phyloP scores from a whole-genome alignment of 1,140 invertebrate genomes.

The Apis florea region DNA sequence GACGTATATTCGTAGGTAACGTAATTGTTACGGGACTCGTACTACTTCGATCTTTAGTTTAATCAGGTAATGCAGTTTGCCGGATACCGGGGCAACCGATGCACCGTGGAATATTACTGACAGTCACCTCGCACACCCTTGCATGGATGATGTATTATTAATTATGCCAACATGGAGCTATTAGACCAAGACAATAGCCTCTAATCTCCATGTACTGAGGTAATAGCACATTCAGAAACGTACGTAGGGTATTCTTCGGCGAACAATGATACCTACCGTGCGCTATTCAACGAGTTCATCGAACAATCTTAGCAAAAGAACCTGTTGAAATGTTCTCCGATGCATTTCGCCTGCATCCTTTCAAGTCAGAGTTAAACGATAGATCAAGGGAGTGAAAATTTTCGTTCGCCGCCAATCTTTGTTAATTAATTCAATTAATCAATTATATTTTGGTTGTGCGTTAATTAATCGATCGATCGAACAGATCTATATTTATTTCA shows the following conservation, averaged over 20 bases:
- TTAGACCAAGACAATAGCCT: conserved; percentile 58
- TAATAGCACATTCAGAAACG: conserved; percentile 45
- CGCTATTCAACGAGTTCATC: not conserved
- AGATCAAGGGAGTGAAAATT: not conserved
- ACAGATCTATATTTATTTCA: too few species aligned
- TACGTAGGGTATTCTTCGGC: conserved; percentile 19
- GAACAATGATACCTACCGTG: conserved; percentile 25
- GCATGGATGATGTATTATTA: conserved; percentile 61
- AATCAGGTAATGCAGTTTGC: conserved; percentile 43
- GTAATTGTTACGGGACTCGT: not conserved
- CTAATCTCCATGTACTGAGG: conserved; percentile 44
- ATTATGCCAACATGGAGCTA: conserved; percentile 58
- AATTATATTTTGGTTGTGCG: too few species aligned
- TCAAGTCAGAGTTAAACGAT: too few species aligned
- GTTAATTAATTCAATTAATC: not conserved
- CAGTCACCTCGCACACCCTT: conserved; percentile 26
- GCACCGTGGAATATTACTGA: conserved; percentile 47
- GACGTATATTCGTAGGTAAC: not conserved
- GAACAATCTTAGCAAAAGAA: not conserved
- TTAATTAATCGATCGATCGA: too few species aligned
- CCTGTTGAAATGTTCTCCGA: not conserved
- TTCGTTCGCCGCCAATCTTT: not conserved
- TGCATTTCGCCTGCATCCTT: too few species aligned
- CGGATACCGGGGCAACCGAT: conserved; percentile 25
- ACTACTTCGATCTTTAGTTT: conserved; percentile 34